Evolutionary conservation across 2,113 vertebrate species (phyloP).

Genomic region (Hylia prasina): DNA sequence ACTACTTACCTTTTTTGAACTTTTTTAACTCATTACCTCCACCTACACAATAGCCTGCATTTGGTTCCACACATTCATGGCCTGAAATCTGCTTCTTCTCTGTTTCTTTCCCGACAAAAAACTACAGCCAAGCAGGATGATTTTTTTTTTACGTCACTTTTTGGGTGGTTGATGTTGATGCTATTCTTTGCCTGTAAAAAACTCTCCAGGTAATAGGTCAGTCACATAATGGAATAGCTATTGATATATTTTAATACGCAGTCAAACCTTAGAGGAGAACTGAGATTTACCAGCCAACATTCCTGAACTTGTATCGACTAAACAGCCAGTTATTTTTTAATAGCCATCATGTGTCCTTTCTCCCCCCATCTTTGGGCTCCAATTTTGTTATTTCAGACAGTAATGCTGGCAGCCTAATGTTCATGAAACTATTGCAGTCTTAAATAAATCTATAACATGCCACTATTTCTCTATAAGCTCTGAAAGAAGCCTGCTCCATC

Average conservation of each 20-base stretch:
- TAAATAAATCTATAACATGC: constrained; percentile 61
- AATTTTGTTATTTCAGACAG: constrained; percentile 33
- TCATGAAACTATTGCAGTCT: constrained; percentile 31
- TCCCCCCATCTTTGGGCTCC: not conserved
- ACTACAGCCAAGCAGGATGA: not conserved
- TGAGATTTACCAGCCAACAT: constrained; percentile 50
- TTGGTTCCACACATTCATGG: not conserved
- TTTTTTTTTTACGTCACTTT: not conserved
- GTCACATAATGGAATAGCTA: constrained; percentile 36
- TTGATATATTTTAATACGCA: constrained; percentile 50
- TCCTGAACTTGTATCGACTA: constrained; percentile 66
- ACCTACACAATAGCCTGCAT: not conserved
- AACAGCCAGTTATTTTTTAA: constrained; percentile 54
- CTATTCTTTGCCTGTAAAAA: not conserved
- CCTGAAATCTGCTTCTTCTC: not conserved
- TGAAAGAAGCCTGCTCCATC: constrained; percentile 40
- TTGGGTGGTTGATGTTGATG: not conserved
- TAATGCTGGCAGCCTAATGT: constrained; percentile 26
- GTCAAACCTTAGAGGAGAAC: constrained; percentile 35
- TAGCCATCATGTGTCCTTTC: constrained; percentile 20
- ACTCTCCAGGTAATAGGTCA: not conserved
- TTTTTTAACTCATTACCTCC: not conserved
- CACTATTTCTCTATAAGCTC: not conserved
- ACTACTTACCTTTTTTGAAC: not conserved
- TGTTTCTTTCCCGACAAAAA: not conserved